Conservation (phyloP, 2,797 vertebrate species). For the Notoglanidium macrostoma region DNA sequence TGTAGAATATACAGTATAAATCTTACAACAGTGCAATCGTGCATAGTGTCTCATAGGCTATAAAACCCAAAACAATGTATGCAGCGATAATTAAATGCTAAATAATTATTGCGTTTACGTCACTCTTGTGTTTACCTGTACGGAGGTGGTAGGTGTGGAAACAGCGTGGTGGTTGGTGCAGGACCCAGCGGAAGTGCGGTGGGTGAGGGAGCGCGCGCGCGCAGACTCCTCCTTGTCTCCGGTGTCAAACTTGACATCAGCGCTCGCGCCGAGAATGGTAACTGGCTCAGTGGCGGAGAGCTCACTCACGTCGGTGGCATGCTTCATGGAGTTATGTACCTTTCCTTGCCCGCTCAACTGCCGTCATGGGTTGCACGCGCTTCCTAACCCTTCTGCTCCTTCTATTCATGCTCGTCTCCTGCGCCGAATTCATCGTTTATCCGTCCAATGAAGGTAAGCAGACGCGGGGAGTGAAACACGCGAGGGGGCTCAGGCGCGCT, state of each 20-base stretch:
- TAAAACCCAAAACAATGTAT: no score
- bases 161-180: conserved; percentile 63
- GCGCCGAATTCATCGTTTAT: conserved; percentile 74
- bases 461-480: conserved; percentile 33
- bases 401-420: conserved; percentile 70
- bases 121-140: conserved; percentile 28
- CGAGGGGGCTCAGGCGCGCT: background rate
- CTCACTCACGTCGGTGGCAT: conserved; percentile 82
- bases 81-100: background rate
- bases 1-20: background rate
- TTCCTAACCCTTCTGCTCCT: conserved; percentile 76
- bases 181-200: conserved; percentile 77
- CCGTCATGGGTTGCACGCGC: conserved; percentile 89
- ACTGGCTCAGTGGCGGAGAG: conserved; percentile 74
- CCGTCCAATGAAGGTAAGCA: conserved; percentile 89
- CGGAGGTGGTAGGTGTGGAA: conserved; percentile 6
- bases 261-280: conserved; percentile 80
- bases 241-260: conserved; percentile 87
- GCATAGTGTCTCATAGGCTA: background rate
- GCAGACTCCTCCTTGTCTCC: conserved; percentile 84
- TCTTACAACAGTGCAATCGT: background rate
- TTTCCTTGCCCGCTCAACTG: conserved; percentile 82
- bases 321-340: conserved; percentile 92
- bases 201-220: conserved; percentile 38
- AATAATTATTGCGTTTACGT: background rate